A percentile compares a stretch with the other conserved stretches of the same genome.
These are phyloP conservation scores for Leptinotarsa tumamoca DNA, from an alignment of 2,888 invertebrate species.

Conservation along the genomic window DNA sequence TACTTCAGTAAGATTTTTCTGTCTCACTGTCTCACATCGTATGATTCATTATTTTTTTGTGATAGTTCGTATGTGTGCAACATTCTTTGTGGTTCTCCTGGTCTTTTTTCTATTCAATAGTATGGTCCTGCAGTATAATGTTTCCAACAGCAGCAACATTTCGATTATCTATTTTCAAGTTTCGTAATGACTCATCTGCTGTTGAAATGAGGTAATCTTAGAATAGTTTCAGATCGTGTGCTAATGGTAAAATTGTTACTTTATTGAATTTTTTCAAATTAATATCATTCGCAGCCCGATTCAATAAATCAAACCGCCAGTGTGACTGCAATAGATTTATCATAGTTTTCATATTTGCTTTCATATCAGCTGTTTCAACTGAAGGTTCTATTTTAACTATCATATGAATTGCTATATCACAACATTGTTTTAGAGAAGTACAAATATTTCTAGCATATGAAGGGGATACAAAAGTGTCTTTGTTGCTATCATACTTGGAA, in stretches of 20 bases:
- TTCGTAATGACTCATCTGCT: constrained; percentile 7
- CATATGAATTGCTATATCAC: constrained; percentile 42
- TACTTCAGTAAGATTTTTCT: constrained; percentile 31
- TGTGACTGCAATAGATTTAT: constrained; percentile 43
- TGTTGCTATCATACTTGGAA: constrained; percentile 31
- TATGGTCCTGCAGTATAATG: constrained; percentile 14
- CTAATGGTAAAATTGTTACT: constrained; percentile 27
- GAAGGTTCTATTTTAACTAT: not conserved
- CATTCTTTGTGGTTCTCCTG: constrained; percentile 49
- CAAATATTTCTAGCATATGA: constrained; percentile 40
- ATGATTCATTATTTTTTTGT: not conserved
- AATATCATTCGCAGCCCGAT: constrained; percentile 20
- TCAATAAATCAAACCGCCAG: constrained; percentile 46
- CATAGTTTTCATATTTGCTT: constrained; percentile 47
- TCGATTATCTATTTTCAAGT: not conserved
- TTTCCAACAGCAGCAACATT: constrained; percentile 36
- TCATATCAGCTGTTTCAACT: constrained; percentile 36
- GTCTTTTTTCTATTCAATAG: constrained; percentile 49
- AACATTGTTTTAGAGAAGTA: constrained; percentile 44
- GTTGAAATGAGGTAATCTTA: constrained; percentile 34
- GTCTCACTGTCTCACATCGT: not conserved
- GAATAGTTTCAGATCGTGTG: constrained; percentile 47
- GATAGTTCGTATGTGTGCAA: constrained; percentile 18
- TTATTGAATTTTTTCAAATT: constrained; percentile 27
- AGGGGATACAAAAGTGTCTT: constrained; percentile 32